Evolutionary conservation across 1,140 invertebrate genomes (phyloP).

Genomic region (Aphidius gifuensis): DNA sequence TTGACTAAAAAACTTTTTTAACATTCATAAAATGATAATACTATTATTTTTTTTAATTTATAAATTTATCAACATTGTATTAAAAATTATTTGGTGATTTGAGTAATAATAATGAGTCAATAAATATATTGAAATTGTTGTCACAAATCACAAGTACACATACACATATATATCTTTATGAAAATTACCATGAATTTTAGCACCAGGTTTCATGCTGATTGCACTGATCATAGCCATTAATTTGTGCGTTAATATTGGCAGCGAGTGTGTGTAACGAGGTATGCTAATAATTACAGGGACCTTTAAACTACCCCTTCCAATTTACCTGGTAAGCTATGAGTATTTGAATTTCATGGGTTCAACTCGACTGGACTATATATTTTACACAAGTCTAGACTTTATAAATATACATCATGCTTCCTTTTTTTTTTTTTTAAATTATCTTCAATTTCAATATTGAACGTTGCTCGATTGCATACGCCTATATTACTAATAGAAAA

Average conservation of each 20-base stretch:
- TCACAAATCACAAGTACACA: too few relatives aligned
- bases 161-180: too few relatives aligned
- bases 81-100: too few relatives aligned
- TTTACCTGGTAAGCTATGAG: conserved; percentile 29
- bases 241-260: conserved; percentile 10
- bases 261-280: conserved; percentile 25
- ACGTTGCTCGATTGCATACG: conserved; percentile 14
- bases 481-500: conserved; percentile 1
- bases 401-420: too few relatives aligned
- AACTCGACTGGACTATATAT: not conserved
- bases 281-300: conserved; percentile 34
- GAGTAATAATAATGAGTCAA: too few relatives aligned
- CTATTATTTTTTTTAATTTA: too few relatives aligned
- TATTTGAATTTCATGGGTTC: conserved; percentile 29
- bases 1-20: too few relatives aligned
- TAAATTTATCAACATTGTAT: too few relatives aligned
- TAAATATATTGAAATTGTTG: too few relatives aligned
- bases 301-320: conserved; percentile 6
- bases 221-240: conserved; percentile 10
- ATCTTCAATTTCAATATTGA: conserved; percentile 30
- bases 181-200: too few relatives aligned
- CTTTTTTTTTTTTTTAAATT: conserved; percentile 14
- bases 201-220: not conserved
- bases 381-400: too few relatives aligned
- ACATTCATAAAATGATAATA: too few relatives aligned